Base-by-base conservation (phyloP, 1,140 invertebrate genomes). In the Drosophila nannoptera region DNA sequence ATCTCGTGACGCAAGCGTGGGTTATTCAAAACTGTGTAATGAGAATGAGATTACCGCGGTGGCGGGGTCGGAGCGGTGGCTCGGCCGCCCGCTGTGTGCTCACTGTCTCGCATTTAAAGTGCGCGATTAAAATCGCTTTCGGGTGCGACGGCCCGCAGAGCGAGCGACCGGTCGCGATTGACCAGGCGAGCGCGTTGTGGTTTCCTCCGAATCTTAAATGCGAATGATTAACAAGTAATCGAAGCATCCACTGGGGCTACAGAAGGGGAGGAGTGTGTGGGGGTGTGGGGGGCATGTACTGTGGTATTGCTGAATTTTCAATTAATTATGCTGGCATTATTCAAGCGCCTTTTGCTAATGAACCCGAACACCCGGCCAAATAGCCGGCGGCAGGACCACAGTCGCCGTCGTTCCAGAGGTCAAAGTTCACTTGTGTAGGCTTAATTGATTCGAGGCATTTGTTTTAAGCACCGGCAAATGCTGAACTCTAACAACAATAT, bases 141-240 rank as follows among this genome's bases (percentile, higher is more conserved):
- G 22, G 22, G 22, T 64, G 68, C 46, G 64, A 56, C 69, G 40
- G 49, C 14, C 64, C 52, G 49, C 22, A 22, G 22, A 22, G 22
- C 54, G 38, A 14, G 9, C 38, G 38, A 22, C 38, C 2, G 9
- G 9, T 4, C 22, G 3, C 38, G 8, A 40, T 40, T 11, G 38
- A 40, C 38, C 38, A 4, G 5, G 40, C 22, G 40, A 43, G n/a
- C 12, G 12, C 12, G 40, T 5, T 43, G 6, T n/a, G 12, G 40
- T 14, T 46, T 60, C 32, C 1, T 22, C 1, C 22, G 48, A 45
- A 60, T 68, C 62, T 65, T 64, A 75, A 69, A 80, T 55, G 68
- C 76, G 48, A 68, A 78, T 78, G 76, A 78, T 80, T 78, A 78
- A 75, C 77, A 72, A 68, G 76, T 54, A 65, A 78, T 78, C 76